phyloP scores from a whole-genome alignment of 2,113 vertebrate species.

The Ancistrus triradiatus region DNA sequence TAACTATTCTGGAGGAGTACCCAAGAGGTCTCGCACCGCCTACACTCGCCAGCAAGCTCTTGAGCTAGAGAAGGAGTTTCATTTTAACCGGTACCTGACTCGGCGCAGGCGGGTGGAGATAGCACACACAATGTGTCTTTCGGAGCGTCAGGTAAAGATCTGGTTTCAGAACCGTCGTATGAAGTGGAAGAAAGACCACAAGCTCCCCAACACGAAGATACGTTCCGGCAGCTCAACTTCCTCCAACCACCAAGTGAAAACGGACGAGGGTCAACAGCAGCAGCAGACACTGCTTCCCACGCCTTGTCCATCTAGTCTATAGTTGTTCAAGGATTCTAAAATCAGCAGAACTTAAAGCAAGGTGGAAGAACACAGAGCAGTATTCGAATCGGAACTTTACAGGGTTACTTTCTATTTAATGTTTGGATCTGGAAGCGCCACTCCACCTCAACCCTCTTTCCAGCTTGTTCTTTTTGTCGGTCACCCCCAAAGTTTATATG shows the following conservation, averaged over 20 bases:
- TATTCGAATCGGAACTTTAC: slow-evolving; percentile 48
- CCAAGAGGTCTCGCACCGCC: slow-evolving; percentile 97
- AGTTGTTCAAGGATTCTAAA: slow-evolving; percentile 56
- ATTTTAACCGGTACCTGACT: slow-evolving; percentile 99
- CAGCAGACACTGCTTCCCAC: slow-evolving; percentile 81
- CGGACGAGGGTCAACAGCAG: slow-evolving; percentile 74
- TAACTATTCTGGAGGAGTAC: slow-evolving; percentile 92
- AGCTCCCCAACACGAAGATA: slow-evolving; percentile 98
- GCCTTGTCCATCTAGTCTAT: slow-evolving; percentile 80
- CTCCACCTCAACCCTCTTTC: slow-evolving; percentile 49
- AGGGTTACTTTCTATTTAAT: slow-evolving; percentile 34
- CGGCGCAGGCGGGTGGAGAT: slow-evolving; percentile 96
- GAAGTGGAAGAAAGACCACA: slow-evolving; percentile 99
- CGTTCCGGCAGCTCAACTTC: slow-evolving; percentile 84
- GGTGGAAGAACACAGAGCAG: slow-evolving; percentile 61
- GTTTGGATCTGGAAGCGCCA: slow-evolving; percentile 37
- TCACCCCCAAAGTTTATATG: no score
- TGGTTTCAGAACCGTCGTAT: slow-evolving; percentile 98
- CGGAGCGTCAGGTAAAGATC: slow-evolving; percentile 98
- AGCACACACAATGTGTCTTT: slow-evolving; percentile 94
- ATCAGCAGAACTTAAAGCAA: slow-evolving; percentile 61
- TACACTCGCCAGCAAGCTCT: slow-evolving; percentile 98
- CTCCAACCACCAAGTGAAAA: slow-evolving; percentile 72
- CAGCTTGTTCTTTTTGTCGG: no score
- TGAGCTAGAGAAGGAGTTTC: slow-evolving; percentile 98